Conservation (phyloP, 2,888 invertebrate genomes). For the Beris morrisii region DNA sequence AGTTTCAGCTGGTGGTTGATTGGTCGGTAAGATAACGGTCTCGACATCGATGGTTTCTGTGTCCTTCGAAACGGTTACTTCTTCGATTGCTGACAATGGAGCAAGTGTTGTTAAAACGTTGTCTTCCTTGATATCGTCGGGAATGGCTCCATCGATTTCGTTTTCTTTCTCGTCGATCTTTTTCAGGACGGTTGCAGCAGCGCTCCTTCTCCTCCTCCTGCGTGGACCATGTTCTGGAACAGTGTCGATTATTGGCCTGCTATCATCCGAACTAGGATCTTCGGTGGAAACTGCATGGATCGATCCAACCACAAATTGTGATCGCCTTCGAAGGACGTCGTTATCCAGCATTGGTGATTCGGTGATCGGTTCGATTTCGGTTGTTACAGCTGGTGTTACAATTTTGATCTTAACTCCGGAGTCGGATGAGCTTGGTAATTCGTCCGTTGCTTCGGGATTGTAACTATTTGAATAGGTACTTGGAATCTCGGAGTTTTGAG, state of each 20-base stretch:
- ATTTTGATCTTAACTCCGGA: constrained; percentile 21
- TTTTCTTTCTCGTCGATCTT: constrained; percentile 59
- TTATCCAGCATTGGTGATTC: constrained; percentile 30
- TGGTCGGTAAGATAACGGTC: not conserved
- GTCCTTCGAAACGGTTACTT: constrained; percentile 36
- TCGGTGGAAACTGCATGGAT: constrained; percentile 45
- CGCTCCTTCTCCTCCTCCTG: constrained; percentile 22
- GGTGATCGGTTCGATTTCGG: constrained; percentile 20
- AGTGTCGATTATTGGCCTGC: constrained; percentile 61
- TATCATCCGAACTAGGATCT: constrained; percentile 45
- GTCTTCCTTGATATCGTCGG: not conserved
- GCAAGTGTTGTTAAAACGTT: constrained; percentile 1
- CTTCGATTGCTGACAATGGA: constrained; percentile 21
- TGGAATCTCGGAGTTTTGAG: not conserved
- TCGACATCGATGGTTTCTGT: constrained; percentile 31
- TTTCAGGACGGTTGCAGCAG: constrained; percentile 45
- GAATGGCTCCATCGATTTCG: constrained; percentile 58
- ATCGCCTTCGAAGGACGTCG: constrained; percentile 46
- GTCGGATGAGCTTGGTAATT: constrained; percentile 19
- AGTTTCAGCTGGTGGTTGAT: constrained; percentile 22
- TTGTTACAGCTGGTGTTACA: constrained; percentile 19
- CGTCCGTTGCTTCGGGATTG: not conserved
- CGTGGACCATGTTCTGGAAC: constrained; percentile 70
- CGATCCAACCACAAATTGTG: constrained; percentile 69
- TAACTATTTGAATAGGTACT: not conserved